These are phyloP conservation scores for Myanophis thanlyinensis DNA, from an alignment of 2,113 vertebrate species.

Conservation along the genomic window DNA sequence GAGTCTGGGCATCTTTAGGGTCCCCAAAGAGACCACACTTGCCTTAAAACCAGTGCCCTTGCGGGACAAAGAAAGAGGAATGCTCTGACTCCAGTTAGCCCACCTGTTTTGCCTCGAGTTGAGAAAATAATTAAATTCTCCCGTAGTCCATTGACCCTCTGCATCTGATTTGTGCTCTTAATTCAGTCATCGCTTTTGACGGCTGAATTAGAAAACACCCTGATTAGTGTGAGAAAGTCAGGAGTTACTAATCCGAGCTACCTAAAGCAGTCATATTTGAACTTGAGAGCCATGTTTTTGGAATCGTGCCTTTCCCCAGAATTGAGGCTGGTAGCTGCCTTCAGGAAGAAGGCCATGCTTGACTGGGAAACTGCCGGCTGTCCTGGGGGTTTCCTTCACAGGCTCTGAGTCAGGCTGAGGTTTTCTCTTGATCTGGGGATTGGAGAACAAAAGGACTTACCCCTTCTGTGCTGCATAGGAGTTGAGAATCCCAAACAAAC, in stretches of 20 bases:
- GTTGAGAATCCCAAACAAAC: neutral
- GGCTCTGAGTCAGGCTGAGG: neutral
- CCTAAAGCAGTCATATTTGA: neutral
- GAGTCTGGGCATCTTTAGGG: neutral
- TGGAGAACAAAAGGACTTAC: neutral
- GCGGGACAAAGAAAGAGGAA: too few relatives aligned
- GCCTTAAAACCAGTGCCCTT: neutral
- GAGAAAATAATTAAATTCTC: slow-evolving; percentile 42
- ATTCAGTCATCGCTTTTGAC: neutral
- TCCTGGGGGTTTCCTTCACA: neutral
- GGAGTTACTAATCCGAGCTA: neutral
- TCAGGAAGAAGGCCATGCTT: neutral
- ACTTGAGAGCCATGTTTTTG: too few relatives aligned
- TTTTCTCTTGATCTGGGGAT: neutral
- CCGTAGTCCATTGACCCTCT: slow-evolving; percentile 70
- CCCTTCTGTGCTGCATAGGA: neutral
- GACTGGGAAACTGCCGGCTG: neutral
- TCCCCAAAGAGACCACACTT: too few relatives aligned
- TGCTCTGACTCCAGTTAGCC: neutral
- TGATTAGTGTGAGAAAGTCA: neutral
- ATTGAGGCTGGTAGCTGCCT: neutral
- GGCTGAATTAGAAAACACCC: slow-evolving; percentile 1
- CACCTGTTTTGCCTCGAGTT: slow-evolving; percentile 34
- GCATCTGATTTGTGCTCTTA: slow-evolving; percentile 64
- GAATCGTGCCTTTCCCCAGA: neutral